Base-by-base conservation (phyloP, 2,113 vertebrate genomes). In the Burhinus oedicnemus region DNA sequence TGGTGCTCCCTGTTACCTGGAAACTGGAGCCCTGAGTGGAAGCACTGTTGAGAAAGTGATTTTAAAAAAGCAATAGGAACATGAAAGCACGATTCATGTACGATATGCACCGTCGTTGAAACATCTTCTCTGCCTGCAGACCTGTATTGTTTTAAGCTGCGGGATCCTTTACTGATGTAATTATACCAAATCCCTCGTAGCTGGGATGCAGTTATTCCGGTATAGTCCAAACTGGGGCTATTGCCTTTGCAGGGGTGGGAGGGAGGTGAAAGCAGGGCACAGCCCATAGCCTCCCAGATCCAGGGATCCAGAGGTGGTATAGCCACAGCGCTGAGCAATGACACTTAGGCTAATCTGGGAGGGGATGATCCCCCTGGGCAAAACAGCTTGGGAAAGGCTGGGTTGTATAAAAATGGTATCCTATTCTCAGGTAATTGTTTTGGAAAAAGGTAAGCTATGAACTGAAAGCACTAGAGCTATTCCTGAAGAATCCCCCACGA, bases 1-100 rank as follows among this genome's bases (percentile, higher is more conserved):
- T 83, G 29, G 62, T 87, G 83, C 78, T 94, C 76, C 51, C 62
- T 18, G 93, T 94, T 93, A 97, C 95, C 88, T 89, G 90, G 91
- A 96, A 95, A 97, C 96, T 95, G 68, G 45, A 95, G 74, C 76
- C 52, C 62, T 51, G 25, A 94, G 83, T 22, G 26, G 65, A 71
- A 55, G 54, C 27, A 8, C 38, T 57, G 30, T 66, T 76, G 40
- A 93, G 61, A 91, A 86, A 93, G 36, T n/a, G 74, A 91, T 91
- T 87, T 89, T 22, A 26, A 87, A 94, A 93, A 90, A 74, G 32
- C 69, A 89, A 51, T 4, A 26, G 15, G 70, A 90, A 74, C n/a
- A 15, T 49, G 60, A 94, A 95, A 95, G 75, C 60, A 77, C 21
- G 8, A 65, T 82, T 92, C 86, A 60, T 44, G 0, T 38, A 69